Conservation (phyloP, 2,888 invertebrate species). For the Zele albiditarsus region DNA sequence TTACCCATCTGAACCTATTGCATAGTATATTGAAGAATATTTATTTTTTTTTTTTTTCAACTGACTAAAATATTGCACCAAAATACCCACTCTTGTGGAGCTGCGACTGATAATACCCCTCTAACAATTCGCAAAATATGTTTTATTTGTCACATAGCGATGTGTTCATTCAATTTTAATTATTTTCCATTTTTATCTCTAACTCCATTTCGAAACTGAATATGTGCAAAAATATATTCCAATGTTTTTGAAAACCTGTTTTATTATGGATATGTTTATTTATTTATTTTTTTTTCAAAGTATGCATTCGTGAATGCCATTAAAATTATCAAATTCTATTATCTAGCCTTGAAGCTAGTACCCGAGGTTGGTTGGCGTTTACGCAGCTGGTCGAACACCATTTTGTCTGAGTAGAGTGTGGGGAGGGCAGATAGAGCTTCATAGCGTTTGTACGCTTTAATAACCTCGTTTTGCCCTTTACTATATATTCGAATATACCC, state of each 20-base stretch:
- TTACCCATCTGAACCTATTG: too few species aligned
- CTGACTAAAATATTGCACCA: too few species aligned
- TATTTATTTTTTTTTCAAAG: not conserved
- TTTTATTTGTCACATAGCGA: too few species aligned
- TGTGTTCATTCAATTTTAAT: too few species aligned
- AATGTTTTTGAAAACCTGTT: not conserved
- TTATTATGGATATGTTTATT: not conserved
- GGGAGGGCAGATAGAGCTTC: not conserved
- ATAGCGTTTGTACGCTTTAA: conserved; percentile 18
- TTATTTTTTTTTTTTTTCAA: too few species aligned
- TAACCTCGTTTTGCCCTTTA: not conserved
- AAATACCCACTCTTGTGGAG: too few species aligned
- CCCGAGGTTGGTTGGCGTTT: not conserved
- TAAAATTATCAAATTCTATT: conserved; percentile 29
- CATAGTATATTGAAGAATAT: too few species aligned
- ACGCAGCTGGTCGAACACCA: conserved; percentile 28
- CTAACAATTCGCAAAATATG: too few species aligned
- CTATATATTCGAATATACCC: not conserved
- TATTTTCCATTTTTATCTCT: too few species aligned
- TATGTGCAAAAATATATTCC: not conserved
- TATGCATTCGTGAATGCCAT: not conserved
- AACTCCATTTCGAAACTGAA: too few species aligned
- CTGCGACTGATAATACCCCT: too few species aligned
- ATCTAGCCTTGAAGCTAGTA: conserved; percentile 1
- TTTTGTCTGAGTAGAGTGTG: not conserved